Conservation (phyloP, 2,888 invertebrate genomes). For the Yponomeuta malinellus region DNA sequence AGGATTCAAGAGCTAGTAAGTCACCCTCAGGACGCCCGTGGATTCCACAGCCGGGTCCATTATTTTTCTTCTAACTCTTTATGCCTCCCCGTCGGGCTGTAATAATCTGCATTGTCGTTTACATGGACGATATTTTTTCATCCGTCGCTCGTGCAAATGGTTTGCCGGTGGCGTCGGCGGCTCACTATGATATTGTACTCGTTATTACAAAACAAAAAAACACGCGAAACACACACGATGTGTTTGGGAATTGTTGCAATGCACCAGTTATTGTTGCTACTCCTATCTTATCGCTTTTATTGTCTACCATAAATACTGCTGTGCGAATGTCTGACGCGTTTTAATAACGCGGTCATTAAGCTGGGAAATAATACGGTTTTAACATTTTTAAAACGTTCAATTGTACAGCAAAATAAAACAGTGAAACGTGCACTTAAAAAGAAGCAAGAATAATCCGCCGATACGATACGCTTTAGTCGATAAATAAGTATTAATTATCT, state of each 20-base stretch:
- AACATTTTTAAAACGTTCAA: background rate
- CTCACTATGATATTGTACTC: conserved; percentile 38
- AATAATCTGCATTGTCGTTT: conserved; percentile 65
- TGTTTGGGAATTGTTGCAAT: conserved; percentile 39
- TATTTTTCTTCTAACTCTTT: conserved; percentile 48
- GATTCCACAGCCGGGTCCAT: conserved; percentile 7
- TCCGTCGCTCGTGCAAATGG: conserved; percentile 42
- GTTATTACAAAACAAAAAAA: conserved; percentile 43
- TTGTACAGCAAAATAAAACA: background rate
- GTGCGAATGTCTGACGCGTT: conserved; percentile 10
- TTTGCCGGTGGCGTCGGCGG: conserved; percentile 39
- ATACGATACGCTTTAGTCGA: background rate
- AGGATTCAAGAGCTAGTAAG: conserved; percentile 1
- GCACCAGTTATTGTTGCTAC: conserved; percentile 34
- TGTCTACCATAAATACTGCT: conserved; percentile 16
- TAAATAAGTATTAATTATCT: background rate
- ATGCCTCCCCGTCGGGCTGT: conserved; percentile 54
- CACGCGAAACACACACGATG: conserved; percentile 36
- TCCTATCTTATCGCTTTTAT: conserved; percentile 40
- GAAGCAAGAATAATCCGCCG: conserved; percentile 1
- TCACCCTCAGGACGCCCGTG: conserved; percentile 10
- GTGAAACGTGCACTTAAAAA: background rate
- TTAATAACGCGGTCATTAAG: conserved; percentile 8
- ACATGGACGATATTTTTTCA: conserved; percentile 60
- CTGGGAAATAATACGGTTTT: background rate